Base-by-base conservation (phyloP, 2,888 invertebrate genomes). In the Cosmia pyralina region DNA sequence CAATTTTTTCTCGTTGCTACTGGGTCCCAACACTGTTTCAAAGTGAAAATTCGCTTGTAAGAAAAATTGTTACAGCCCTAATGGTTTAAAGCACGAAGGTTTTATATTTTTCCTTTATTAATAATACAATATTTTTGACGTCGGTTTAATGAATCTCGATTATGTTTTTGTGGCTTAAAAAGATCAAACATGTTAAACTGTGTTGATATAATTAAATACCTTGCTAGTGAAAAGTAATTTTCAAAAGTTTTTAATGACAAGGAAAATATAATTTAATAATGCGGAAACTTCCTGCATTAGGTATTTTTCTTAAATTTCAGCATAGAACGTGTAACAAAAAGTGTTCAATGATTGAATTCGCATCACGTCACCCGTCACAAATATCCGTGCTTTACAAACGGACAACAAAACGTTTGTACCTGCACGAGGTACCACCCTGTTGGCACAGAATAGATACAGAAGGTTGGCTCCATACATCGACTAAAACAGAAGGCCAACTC, bases 11-110 rank as follows among this genome's bases (percentile, higher is more conserved):
- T 48, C 66, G 71, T 59, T 46, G 2, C 2, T 58, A 78, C 59
- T 77, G 75, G 46, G 15, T 50, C 57, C 57, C 50, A 59, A 67
- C 66, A 46, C 63, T 57, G 59, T 63, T n/a, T 15, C 22, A 13
- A 38, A 79, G 72, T 82, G 76, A 77, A 87, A 86, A 87, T 86
- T 87, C 75, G 79, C 72, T 80, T 65, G n/a, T 13, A 80, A 85
- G 81, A 87, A 86, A 87, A 84, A 88, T 83, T 75, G 74, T 78
- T 72, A 75, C 64, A 58, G 57, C 76, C 72, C 28, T 87, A 88
- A 88, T 84, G 82, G 77, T 72, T 75, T 81, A 60, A 63, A 77
- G 63, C 85, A 81, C 80, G 83, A 81, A 78, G 68, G 77, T 74
- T 82, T 81, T 77, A 72, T 77, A 71, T 73, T 75, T 64, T 65